Base-by-base conservation (phyloP, 2,888 invertebrate species). In the Meiosimyza decipiens region DNA sequence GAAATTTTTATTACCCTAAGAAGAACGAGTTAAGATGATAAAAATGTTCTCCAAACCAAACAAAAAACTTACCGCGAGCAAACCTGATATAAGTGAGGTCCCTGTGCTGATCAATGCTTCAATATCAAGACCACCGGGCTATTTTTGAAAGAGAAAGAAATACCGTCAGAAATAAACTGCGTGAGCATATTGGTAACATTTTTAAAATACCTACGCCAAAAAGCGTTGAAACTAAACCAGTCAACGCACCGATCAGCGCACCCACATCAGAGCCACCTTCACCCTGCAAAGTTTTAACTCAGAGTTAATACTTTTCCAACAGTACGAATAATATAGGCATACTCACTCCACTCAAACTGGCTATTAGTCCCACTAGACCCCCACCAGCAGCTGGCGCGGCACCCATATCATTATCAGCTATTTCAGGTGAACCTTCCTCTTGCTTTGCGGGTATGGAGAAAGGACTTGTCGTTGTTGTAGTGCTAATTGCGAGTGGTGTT, bases 211-310 rank as follows among this genome's bases (percentile, higher is more conserved):
- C 82, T 81, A 87, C 87, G 11, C 87, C 87, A 77, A 87, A 87
- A 18, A 87, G 74, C 12, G 84, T 85, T 12, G 85, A 83, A 16
- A 87, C 80, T 2, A 87, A 74, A 18, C 87, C 87, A 3, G 87
- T 85, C 0, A 87, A 73, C 0, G 87, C 86, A 5, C 87, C 87
- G 69, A 87, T 80, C n/a, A 87, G 71, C 1, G 87, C 87, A 1
- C 87, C 87, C 57, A 87, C 79, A 79, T 87, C 87, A 9, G 87
- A 87, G 16, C 87, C 87, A 49, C 83, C 87, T 73, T 86, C 87
- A 28, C 87, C 87, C 86, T 87, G 62, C 40, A 69, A 74, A n/a
- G 11, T 33, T 0, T 15, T 1, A n/a, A 11, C 9, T 3, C 22
- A 7, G 67, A 65, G 12, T 15, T 11, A 51, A 49, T 62, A 66